Conservation (phyloP, 2,888 invertebrate genomes). For the Tetramorium bicarinatum region DNA sequence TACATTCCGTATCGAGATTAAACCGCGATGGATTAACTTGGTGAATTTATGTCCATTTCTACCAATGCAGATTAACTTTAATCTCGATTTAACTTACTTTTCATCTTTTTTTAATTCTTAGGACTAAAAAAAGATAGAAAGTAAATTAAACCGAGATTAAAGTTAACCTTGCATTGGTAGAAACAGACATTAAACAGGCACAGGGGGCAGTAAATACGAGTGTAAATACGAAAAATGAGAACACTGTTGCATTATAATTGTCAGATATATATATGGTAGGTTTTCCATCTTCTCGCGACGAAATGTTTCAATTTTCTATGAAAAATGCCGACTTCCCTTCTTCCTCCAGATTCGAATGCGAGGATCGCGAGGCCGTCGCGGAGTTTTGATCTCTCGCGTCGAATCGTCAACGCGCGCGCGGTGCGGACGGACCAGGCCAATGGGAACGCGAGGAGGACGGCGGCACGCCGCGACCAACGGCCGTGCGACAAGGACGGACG, state of each 20-base stretch:
- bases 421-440: slow-evolving; percentile 14
- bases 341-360: background rate
- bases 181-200: background rate
- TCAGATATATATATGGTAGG: background rate
- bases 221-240: background rate
- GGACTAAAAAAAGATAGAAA: no score
- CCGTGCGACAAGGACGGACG: slow-evolving; percentile 55
- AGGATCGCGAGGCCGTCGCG: background rate
- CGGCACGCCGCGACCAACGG: slow-evolving; percentile 7
- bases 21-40: background rate
- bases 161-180: no score
- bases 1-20: slow-evolving; percentile 12
- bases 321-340: background rate
- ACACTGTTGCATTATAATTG: background rate
- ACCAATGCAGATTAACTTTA: no score
- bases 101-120: no score
- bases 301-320: background rate
- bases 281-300: background rate
- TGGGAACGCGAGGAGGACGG: slow-evolving; percentile 48
- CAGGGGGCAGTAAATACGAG: background rate
- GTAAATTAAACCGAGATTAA: no score
- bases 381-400: background rate
- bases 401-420: slow-evolving; percentile 30
- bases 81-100: no score
- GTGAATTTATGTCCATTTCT: background rate